Percentiles rank a stretch among this genome's conserved stretches.
Evolutionary conservation across 2,888 invertebrate species (phyloP).

Genomic region (Pandemis corylana): DNA sequence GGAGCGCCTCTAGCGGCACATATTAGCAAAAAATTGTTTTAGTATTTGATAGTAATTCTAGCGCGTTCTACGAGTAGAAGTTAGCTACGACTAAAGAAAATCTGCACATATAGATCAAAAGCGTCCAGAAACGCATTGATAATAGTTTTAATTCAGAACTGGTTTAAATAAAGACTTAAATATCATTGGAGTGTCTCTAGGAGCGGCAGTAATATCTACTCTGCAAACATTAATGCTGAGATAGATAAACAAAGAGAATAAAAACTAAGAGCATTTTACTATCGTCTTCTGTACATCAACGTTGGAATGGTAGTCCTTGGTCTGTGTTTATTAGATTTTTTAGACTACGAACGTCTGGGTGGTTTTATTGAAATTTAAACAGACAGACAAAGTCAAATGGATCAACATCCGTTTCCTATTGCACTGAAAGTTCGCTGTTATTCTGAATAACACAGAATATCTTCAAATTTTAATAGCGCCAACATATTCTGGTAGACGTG

Average conservation of each 20-base stretch:
- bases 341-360: conserved; percentile 54
- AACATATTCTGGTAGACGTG: conserved; percentile 13
- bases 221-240: neutral
- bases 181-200: neutral
- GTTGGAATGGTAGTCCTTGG: conserved; percentile 30
- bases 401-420: conserved; percentile 77
- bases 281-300: conserved; percentile 7
- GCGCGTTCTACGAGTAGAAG: too few relatives aligned
- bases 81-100: too few relatives aligned
- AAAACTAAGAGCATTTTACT: conserved; percentile 14
- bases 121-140: too few relatives aligned
- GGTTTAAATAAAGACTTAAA: neutral
- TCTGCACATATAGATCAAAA: too few relatives aligned
- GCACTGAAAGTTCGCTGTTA: conserved; percentile 62
- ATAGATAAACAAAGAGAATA: conserved; percentile 3
- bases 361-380: conserved; percentile 64
- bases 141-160: neutral
- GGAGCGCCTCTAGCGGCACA: too few relatives aligned
- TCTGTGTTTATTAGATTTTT: conserved; percentile 51
- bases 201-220: neutral
- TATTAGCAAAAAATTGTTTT: too few relatives aligned
- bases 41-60: too few relatives aligned
- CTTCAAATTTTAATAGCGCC: conserved; percentile 44
- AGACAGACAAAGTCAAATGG: conserved; percentile 64
- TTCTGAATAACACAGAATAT: conserved; percentile 58